phyloP scores from a whole-genome alignment of 92 coral and sea anemone genomes.

The Epizoanthus fatuus region DNA sequence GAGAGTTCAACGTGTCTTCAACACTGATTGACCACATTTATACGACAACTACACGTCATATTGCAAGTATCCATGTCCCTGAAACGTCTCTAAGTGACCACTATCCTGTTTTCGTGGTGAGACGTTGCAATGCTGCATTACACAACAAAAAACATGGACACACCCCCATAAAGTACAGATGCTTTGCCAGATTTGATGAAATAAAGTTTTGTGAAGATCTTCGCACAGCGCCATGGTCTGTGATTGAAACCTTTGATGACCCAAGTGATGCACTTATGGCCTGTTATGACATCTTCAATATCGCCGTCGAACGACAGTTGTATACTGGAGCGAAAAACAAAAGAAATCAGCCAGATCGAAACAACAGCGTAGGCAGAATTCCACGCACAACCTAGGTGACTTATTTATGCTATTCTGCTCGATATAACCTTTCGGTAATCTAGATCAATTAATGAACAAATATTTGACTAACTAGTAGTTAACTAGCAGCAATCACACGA shows the following conservation, averaged over 20 bases:
- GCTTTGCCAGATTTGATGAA: slow-evolving; percentile 11
- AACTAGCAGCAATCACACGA: no score
- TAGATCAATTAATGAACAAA: not conserved
- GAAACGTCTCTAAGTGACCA: no score
- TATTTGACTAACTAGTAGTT: not conserved
- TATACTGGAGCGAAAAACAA: not conserved
- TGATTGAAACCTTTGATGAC: slow-evolving; percentile 34
- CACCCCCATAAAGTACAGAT: slow-evolving; percentile 10
- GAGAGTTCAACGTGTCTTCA: no score
- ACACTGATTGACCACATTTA: no score
- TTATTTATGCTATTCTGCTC: not conserved
- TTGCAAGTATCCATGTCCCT: no score
- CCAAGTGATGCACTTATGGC: slow-evolving; percentile 31
- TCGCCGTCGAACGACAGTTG: not conserved
- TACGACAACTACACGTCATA: no score
- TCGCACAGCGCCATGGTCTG: slow-evolving; percentile 42
- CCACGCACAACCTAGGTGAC: not conserved
- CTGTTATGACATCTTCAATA: no score
- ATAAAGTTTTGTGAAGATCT: not conserved
- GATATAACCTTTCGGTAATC: not conserved
- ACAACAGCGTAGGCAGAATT: not conserved
- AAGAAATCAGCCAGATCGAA: not conserved
- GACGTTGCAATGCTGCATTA: slow-evolving; percentile 11
- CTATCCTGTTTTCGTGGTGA: not conserved
- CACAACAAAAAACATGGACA: slow-evolving; percentile 6